Percentiles rank a stretch among this genome's conserved stretches.
phyloP scores from a whole-genome alignment of 1,140 invertebrate species.

The Andricus grossulariae region DNA sequence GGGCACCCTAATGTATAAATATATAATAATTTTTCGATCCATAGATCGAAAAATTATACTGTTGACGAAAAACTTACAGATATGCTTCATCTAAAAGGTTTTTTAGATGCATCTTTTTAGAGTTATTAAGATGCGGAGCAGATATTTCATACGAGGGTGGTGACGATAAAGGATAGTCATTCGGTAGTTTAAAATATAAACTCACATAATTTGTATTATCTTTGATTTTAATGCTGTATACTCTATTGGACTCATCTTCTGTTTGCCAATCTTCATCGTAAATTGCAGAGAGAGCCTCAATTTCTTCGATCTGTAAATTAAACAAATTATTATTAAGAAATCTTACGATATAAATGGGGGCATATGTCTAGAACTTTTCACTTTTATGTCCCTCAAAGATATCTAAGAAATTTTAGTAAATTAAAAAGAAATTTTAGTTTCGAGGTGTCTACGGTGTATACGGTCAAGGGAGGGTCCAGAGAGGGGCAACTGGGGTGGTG shows the following conservation, averaged over 20 bases:
- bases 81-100: conserved; percentile 81
- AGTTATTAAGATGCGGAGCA: conserved; percentile 82
- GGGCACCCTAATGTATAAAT: too few species aligned
- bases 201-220: conserved; percentile 74
- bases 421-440: too few species aligned
- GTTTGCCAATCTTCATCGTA: conserved; percentile 83
- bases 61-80: conserved; percentile 76
- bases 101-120: conserved; percentile 77
- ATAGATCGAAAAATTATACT: conserved; percentile 41
- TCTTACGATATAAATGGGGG: too few species aligned
- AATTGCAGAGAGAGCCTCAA: conserved; percentile 85
- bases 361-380: too few species aligned
- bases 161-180: conserved; percentile 80
- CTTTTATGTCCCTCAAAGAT: too few species aligned
- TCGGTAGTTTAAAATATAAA: conserved; percentile 79
- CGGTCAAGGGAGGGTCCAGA: too few species aligned
- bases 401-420: too few species aligned
- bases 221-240: conserved; percentile 78
- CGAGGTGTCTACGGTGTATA: too few species aligned
- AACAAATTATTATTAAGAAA: conserved; percentile 1
- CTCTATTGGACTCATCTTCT: conserved; percentile 77
- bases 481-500: too few species aligned
- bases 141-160: conserved; percentile 84
- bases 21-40: too few species aligned
- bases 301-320: conserved; percentile 80